Base-by-base conservation (phyloP, 1,140 invertebrate genomes). In the Diorhabda elongata region DNA sequence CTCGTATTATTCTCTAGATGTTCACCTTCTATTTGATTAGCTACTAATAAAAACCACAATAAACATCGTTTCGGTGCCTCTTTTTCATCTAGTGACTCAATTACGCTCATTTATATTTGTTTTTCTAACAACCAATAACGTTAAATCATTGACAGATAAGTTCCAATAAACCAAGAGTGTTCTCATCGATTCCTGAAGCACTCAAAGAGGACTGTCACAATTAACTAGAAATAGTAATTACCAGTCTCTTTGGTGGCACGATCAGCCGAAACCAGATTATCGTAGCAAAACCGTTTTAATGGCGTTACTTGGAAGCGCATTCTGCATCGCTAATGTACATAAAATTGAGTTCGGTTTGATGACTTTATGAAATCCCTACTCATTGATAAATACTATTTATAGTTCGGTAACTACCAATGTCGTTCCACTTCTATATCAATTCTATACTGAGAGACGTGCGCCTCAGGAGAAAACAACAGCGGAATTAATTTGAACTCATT, bases 221-320 rank as follows among this genome's bases (percentile, higher is more conserved):
- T 64, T 47, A 8, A 64, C 44, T 56, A 42, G 44, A 41, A 56
- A 42, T 57, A 64, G 63, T 64, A 64, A 64, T 64, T 64, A 41
- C 63, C 45, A 52, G 45, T 63, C 61, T 63, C 43, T 44, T 42
- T 44, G 43, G 61, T 52, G 61, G 43, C 61, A 47, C 44, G 61
- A 63, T 63, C 61, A 63, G 61, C 45, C 26, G 4, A 57, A 64
- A 64, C 52, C 63, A 26, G 63, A 64, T 64, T 64, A 64, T 64
- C 56, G 63, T 64, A 56, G 44, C 44, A 52, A 57, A 62, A 43
- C 44, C 63, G 26, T 64, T 56, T 64, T 64, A 64, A 64, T 64
- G 26, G 45, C 63, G 47, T 64, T 57, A 64, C 52, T 64, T 64
- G 63, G 26, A 42, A 64, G 63, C n/a, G 7, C 47, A 64, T 64